Percentiles rank a stretch among this genome's conserved stretches.
Evolutionary conservation across 2,888 invertebrate genomes (phyloP).

Genomic region (Lasiommata megera): DNA sequence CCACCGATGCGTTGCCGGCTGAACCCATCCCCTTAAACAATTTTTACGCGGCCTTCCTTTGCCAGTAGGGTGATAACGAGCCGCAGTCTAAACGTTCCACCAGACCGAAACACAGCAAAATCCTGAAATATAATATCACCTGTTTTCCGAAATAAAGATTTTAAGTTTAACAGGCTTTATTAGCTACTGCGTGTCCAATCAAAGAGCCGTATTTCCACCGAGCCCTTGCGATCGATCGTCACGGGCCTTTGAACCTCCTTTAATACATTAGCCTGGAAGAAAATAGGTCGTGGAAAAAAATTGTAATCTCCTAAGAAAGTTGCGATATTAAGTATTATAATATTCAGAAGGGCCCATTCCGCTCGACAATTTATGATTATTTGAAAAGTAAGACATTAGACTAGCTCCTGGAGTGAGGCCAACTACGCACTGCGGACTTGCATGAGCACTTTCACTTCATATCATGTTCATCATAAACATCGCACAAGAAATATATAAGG

Average conservation of each 20-base stretch:
- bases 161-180: neutral
- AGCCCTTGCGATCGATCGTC: conserved; percentile 16
- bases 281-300: conserved; percentile 32
- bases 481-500: no score
- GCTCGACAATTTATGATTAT: conserved; percentile 54
- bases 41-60: no score
- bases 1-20: no score
- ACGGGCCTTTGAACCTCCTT: conserved; percentile 21
- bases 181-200: neutral
- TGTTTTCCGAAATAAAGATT: no score
- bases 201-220: conserved; percentile 12
- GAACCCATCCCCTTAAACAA: no score
- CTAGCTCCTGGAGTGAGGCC: conserved; percentile 36
- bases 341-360: conserved; percentile 46
- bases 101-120: no score
- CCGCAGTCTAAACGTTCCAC: no score
- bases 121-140: no score
- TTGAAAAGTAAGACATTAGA: conserved; percentile 49
- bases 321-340: conserved; percentile 36
- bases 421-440: conserved; percentile 32
- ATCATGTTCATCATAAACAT: no score
- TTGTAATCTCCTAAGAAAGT: conserved; percentile 36
- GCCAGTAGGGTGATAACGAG: no score
- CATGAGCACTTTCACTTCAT: no score
- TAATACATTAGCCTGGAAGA: conserved; percentile 28